A percentile compares a stretch with the other conserved stretches of the same genome.
phyloP scores from a whole-genome alignment of 1,140 invertebrate species.

The Argopecten irradians region DNA sequence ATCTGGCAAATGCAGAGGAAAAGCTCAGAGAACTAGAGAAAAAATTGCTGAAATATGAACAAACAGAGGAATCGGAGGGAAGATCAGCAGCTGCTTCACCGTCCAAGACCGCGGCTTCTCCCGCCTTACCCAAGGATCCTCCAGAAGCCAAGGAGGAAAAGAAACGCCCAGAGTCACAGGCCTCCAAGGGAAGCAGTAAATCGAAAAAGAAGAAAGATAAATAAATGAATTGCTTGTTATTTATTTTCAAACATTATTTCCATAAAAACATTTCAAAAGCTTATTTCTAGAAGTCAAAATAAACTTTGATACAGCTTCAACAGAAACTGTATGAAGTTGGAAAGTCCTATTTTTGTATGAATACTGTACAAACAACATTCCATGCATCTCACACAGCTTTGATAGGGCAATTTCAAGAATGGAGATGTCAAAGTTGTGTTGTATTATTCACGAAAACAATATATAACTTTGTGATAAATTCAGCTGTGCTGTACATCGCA shows the following conservation, averaged over 20 bases:
- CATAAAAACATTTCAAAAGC: no score
- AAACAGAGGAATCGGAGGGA: slow-evolving; percentile 37
- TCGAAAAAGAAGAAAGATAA: slow-evolving; percentile 50
- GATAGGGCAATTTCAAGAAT: not conserved
- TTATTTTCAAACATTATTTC: not conserved
- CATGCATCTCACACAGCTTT: not conserved
- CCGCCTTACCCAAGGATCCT: slow-evolving; percentile 48
- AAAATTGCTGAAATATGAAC: slow-evolving; percentile 59
- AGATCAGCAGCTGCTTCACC: not conserved
- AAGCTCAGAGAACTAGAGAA: slow-evolving; percentile 67
- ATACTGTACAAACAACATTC: not conserved
- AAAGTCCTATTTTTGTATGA: not conserved
- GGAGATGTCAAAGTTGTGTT: not conserved
- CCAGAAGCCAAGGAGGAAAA: slow-evolving; percentile 55
- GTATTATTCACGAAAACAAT: not conserved
- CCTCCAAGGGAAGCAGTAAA: slow-evolving; percentile 55
- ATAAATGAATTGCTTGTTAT: not conserved
- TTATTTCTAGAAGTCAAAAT: no score
- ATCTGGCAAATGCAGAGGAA: slow-evolving; percentile 64
- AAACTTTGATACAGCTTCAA: not conserved
- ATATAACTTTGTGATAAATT: no score
- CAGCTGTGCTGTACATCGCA: no score
- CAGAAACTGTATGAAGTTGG: not conserved
- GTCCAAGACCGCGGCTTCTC: slow-evolving; percentile 30
- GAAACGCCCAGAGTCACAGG: slow-evolving; percentile 56